phyloP scores from a whole-genome alignment of 2,888 invertebrate genomes.

The Trichacis sp. region DNA sequence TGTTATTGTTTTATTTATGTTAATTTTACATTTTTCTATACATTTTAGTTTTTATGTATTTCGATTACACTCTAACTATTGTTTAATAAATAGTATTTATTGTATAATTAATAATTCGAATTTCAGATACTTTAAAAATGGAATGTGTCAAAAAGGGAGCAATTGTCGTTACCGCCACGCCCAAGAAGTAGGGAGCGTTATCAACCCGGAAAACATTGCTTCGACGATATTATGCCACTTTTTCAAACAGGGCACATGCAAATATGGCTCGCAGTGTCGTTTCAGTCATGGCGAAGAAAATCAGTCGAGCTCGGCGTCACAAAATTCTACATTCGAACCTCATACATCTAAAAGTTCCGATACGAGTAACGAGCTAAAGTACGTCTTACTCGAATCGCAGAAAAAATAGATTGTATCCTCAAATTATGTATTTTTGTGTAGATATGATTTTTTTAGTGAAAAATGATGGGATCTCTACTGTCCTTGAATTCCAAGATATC shows the following conservation, averaged over 20 bases:
- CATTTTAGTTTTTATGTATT: too few relatives aligned
- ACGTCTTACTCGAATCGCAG: too few relatives aligned
- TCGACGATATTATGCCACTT: constrained; percentile 53
- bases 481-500: too few relatives aligned
- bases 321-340: constrained; percentile 46
- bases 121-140: constrained; percentile 64
- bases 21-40: too few relatives aligned
- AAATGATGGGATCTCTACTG: too few relatives aligned
- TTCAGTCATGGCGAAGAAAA: constrained; percentile 53
- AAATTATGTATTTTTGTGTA: too few relatives aligned
- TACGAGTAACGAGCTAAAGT: constrained; percentile 15
- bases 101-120: too few relatives aligned
- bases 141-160: constrained; percentile 61
- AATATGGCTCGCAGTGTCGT: constrained; percentile 60
- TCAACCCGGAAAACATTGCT: constrained; percentile 37
- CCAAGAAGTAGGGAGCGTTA: constrained; percentile 47
- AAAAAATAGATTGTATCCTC: too few relatives aligned
- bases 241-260: constrained; percentile 63
- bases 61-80: too few relatives aligned
- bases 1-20: too few relatives aligned
- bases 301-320: constrained; percentile 39
- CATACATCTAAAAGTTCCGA: constrained; percentile 42
- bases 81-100: too few relatives aligned
- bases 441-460: too few relatives aligned
- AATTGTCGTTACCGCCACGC: constrained; percentile 63